phyloP scores from a whole-genome alignment of 2,888 invertebrate species.

The Cheilosia vulpina region DNA sequence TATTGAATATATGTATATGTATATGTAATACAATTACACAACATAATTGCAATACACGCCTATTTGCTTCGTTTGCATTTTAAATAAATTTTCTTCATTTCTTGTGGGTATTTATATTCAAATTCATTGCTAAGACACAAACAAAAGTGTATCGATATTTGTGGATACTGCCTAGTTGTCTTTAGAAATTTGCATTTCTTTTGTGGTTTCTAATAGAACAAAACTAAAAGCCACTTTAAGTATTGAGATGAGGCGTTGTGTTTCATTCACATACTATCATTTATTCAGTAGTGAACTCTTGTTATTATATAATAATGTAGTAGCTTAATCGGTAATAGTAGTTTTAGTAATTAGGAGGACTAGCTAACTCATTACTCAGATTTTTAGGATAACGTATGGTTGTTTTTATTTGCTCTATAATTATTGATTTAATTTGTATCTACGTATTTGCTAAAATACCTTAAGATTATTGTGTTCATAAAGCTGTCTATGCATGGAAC shows the following conservation, averaged over 20 bases:
- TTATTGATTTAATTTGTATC: slow-evolving; percentile 33
- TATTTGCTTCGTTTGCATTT: not conserved
- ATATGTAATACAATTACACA: slow-evolving; percentile 1
- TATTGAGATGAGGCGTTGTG: slow-evolving; percentile 15
- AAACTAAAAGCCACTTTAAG: slow-evolving; percentile 16
- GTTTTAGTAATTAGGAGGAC: slow-evolving; percentile 52
- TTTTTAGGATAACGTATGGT: slow-evolving; percentile 32
- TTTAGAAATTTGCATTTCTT: slow-evolving; percentile 9
- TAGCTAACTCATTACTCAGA: slow-evolving; percentile 47
- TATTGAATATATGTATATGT: not conserved
- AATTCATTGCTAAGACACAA: slow-evolving; percentile 35
- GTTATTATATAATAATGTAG: slow-evolving; percentile 30
- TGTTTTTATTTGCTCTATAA: slow-evolving; percentile 14
- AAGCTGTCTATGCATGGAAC: slow-evolving; percentile 76
- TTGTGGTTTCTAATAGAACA: slow-evolving; percentile 1
- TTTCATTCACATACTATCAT: slow-evolving; percentile 7
- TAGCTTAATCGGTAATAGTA: slow-evolving; percentile 47
- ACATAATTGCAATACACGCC: not conserved
- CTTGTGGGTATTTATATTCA: slow-evolving; percentile 7
- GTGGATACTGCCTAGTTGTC: not conserved
- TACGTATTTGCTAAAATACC: slow-evolving; percentile 38
- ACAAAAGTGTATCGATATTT: slow-evolving; percentile 23
- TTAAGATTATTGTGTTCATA: slow-evolving; percentile 74
- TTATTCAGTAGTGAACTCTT: slow-evolving; percentile 32
- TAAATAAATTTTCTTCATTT: slow-evolving; percentile 2